Evolutionary conservation across 1,140 invertebrate species (phyloP).

Genomic region (Parapsyche elsis): DNA sequence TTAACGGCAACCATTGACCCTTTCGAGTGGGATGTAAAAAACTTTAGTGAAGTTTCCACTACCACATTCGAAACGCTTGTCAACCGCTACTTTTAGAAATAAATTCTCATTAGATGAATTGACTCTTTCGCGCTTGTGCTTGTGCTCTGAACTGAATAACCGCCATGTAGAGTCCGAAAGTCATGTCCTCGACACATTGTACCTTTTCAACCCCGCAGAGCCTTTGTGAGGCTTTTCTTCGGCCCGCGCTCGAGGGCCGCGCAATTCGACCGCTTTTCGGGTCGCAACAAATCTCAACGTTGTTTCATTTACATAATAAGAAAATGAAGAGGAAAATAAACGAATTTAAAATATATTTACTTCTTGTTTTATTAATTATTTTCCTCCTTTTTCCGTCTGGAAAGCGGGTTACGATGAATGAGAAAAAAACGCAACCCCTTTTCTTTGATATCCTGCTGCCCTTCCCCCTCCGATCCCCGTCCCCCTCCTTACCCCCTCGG

Average conservation of each 20-base stretch:
- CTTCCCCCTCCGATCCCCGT: conserved; percentile 21
- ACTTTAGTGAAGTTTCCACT: too few relatives aligned
- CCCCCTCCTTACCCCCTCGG: conserved; percentile 13
- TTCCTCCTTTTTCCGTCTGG: conserved; percentile 28
- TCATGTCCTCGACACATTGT: conserved; percentile 12
- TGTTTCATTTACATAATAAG: conserved; percentile 55
- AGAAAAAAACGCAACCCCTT: conserved; percentile 28
- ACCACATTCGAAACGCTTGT: too few relatives aligned
- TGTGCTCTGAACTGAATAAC: too few relatives aligned
- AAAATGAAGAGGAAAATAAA: conserved; percentile 54
- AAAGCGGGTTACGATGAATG: background rate
- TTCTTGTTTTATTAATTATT: conserved; percentile 54
- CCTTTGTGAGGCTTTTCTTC: background rate
- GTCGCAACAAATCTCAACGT: conserved; percentile 38
- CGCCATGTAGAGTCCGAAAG: background rate
- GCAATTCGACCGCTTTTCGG: background rate
- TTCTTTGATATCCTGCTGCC: conserved; percentile 42
- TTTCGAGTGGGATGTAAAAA: too few relatives aligned
- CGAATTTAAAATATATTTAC: conserved; percentile 53
- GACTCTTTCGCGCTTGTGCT: too few relatives aligned
- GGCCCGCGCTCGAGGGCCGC: background rate
- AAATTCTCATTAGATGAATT: too few relatives aligned
- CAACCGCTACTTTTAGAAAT: too few relatives aligned
- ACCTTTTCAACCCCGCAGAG: background rate
- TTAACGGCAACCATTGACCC: too few relatives aligned